A percentile compares a stretch with the other conserved stretches of the same genome.
These are phyloP conservation scores for Dermatemys mawii DNA, from an alignment of 2,113 vertebrate species.

Conservation along the genomic window DNA sequence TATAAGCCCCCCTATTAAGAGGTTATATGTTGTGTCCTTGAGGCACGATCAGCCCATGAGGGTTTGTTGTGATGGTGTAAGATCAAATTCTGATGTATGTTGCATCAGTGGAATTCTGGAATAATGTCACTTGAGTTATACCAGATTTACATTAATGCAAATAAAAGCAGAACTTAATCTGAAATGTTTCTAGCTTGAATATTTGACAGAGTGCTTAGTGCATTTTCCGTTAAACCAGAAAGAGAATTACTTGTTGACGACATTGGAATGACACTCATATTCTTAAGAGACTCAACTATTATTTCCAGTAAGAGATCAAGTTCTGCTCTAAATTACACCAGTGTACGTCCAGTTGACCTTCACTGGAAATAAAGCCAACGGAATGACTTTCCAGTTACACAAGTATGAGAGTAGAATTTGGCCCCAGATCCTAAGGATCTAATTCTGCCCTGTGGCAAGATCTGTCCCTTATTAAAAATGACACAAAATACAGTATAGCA, in stretches of 20 bases:
- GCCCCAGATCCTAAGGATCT: conserved; percentile 11
- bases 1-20: not conserved
- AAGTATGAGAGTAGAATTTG: conserved; percentile 11
- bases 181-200: not conserved
- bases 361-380: not conserved
- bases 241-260: not conserved
- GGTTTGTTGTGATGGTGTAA: not conserved
- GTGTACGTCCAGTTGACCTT: not conserved
- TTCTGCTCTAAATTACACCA: not conserved
- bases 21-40: not conserved
- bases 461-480: conserved; percentile 55
- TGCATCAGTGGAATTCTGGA: not conserved
- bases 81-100: not conserved
- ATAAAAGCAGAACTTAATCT: not conserved
- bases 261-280: not conserved
- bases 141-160: not conserved
- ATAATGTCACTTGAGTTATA: not conserved
- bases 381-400: not conserved
- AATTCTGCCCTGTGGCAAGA: conserved; percentile 4
- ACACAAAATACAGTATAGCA: conserved; percentile 48
- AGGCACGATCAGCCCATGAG: not conserved
- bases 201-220: not conserved
- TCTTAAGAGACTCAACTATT: not conserved
- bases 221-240: not conserved
- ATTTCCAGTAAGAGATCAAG: conserved; percentile 15